These are phyloP conservation scores for Tragelaphus scriptus DNA, from an alignment of 2,113 vertebrate species.

Conservation along the genomic window DNA sequence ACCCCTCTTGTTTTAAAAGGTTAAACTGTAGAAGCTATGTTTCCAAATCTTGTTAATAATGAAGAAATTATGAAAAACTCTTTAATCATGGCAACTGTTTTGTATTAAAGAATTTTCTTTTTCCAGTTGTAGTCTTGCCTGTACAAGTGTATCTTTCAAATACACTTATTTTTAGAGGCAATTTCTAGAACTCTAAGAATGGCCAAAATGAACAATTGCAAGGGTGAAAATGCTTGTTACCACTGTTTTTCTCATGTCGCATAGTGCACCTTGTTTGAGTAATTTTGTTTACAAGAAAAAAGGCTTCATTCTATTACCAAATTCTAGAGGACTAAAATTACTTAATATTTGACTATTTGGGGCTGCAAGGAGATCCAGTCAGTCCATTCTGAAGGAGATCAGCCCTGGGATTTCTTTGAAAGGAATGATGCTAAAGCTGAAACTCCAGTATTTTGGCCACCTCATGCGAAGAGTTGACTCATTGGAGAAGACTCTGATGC, in stretches of 20 bases:
- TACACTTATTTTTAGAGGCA: conserved; percentile 16
- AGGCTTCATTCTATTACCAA: conserved; percentile 47
- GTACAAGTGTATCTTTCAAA: background rate
- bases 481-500: too few relatives aligned
- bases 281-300: conserved; percentile 53
- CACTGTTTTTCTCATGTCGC: conserved; percentile 1
- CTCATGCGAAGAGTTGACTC: too few relatives aligned
- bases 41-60: background rate
- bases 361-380: background rate
- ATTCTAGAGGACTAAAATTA: conserved; percentile 8
- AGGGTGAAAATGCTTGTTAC: background rate
- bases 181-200: conserved; percentile 55
- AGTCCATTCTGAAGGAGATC: too few relatives aligned
- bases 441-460: too few relatives aligned
- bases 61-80: background rate
- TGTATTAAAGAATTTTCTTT: background rate
- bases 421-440: too few relatives aligned
- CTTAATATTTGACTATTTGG: conserved; percentile 39
- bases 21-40: background rate
- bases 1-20: background rate
- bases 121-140: background rate
- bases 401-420: too few relatives aligned
- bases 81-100: background rate
- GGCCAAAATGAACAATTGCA: conserved; percentile 52
- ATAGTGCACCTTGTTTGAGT: conserved; percentile 39